Evolutionary conservation across 1,140 invertebrate species (phyloP).

Genomic region (Euschistus heros): DNA sequence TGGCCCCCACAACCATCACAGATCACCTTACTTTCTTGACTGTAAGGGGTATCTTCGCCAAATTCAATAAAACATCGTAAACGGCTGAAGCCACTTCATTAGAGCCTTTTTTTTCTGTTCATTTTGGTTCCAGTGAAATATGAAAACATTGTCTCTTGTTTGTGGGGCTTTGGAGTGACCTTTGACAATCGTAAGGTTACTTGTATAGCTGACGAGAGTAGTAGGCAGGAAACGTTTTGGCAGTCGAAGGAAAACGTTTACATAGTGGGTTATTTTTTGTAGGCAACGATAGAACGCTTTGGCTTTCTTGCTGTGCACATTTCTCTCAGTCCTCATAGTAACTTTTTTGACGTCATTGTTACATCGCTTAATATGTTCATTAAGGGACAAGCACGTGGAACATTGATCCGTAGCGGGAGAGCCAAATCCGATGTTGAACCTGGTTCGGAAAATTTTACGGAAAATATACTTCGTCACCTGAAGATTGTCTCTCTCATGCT

Average conservation of each 20-base stretch:
- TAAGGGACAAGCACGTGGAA: no score
- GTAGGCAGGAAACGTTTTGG: conserved; percentile 35
- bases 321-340: no score
- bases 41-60: conserved; percentile 25
- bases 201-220: conserved; percentile 33
- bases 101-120: conserved; percentile 30
- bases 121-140: conserved; percentile 32
- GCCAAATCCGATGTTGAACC: no score
- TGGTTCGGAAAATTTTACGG: no score
- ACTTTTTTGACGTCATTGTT: no score
- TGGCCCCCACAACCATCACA: conserved; percentile 31
- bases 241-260: conserved; percentile 34
- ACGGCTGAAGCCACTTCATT: conserved; percentile 31
- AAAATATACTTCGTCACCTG: no score
- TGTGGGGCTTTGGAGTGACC: conserved; percentile 31
- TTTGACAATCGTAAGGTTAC: conserved; percentile 33
- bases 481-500: no score
- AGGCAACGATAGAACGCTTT: conserved; percentile 15
- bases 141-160: conserved; percentile 28
- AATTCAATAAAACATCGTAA: no score
- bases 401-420: no score
- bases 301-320: conserved; percentile 10
- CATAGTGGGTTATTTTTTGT: conserved; percentile 27
- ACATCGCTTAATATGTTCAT: no score
- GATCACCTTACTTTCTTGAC: no score